Evolutionary conservation across 1,140 invertebrate species (phyloP), one percentile per base, ranked within the genome.

Genomic region (Hylaeus volcanicus): DNA sequence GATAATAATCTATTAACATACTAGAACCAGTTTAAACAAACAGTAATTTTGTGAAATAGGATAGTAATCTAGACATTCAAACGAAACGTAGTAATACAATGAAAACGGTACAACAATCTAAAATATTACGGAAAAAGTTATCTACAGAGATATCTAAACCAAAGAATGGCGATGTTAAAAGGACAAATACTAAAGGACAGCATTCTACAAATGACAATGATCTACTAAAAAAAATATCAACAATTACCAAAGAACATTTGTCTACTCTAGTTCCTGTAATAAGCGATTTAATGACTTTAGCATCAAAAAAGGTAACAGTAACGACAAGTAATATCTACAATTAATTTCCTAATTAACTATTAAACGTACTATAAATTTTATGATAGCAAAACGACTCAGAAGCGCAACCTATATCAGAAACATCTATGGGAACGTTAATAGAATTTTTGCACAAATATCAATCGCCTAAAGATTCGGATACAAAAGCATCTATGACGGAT

Each of bases 251-350:
- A 26, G 75, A 91, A 78, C 77, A 92, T 75, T 87, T 91, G 43
- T 88, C 88, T 56, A 88, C 66, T 73, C 85, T 92, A 26, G 84
- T 91, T n/a, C 91, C 92, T 43, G 80, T 92, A 9, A 89, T 92
- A 79, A 88, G 88, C 26, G 88, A 92, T 79, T 79, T 92, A 14
- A 88, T 93, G 70, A 72, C 86, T 63, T 69, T 89, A 43, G 48
- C 90, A 26, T 70, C 88, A 63, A 89, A 88, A 78, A 90, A 89
- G 73, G 91, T 91, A 84, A 75, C 5, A 58, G 2, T 58, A 37
- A 45, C 9, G 39, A 14, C 3, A 1, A n/a, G 26, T 26, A 83
- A 61, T 69, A 15, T 4, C 15, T 15, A 53, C 3, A 1, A 55
- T 3, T 4, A 15, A 58, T 60, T 76, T 41, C 39, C 3, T 1